Percentiles rank a stretch among this genome's conserved stretches.
Conservation (phyloP, 2,888 invertebrate genomes). For the Athetis lepigone region DNA sequence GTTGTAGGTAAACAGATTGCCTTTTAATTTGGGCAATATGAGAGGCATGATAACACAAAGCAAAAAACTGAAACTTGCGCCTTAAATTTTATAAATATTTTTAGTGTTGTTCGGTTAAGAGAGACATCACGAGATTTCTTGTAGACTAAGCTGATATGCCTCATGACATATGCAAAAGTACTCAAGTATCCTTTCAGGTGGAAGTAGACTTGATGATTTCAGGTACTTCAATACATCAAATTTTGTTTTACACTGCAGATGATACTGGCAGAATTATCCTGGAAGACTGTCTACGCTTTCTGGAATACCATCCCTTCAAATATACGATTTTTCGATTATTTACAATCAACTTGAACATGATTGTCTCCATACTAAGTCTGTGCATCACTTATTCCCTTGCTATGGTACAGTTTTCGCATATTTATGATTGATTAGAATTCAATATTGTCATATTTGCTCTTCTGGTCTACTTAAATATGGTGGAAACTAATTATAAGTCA, state of each 20-base stretch:
- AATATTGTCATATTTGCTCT: not conserved
- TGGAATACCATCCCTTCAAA: constrained; percentile 3
- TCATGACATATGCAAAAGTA: too few species aligned
- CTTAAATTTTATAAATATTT: too few species aligned
- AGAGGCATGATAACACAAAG: too few species aligned
- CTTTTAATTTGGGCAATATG: too few species aligned
- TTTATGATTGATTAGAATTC: not conserved
- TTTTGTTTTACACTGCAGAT: not conserved
- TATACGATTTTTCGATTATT: constrained; percentile 14
- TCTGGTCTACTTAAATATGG: not conserved
- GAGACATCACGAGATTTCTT: too few species aligned
- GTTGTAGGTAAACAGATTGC: too few species aligned
- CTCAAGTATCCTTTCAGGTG: too few species aligned
- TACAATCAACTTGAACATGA: not conserved
- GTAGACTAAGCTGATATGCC: too few species aligned
- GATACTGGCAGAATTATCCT: not conserved
- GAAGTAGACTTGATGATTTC: too few species aligned
- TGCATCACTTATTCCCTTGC: constrained; percentile 8
- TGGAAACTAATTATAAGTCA: not conserved
- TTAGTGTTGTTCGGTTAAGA: too few species aligned
- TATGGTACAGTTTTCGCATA: constrained; percentile 21
- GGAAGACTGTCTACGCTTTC: not conserved
- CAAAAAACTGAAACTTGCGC: too few species aligned
- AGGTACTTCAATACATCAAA: too few species aligned
- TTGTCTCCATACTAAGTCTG: not conserved